phyloP scores from a whole-genome alignment of 2,888 invertebrate species.

The Myathropa florea region DNA sequence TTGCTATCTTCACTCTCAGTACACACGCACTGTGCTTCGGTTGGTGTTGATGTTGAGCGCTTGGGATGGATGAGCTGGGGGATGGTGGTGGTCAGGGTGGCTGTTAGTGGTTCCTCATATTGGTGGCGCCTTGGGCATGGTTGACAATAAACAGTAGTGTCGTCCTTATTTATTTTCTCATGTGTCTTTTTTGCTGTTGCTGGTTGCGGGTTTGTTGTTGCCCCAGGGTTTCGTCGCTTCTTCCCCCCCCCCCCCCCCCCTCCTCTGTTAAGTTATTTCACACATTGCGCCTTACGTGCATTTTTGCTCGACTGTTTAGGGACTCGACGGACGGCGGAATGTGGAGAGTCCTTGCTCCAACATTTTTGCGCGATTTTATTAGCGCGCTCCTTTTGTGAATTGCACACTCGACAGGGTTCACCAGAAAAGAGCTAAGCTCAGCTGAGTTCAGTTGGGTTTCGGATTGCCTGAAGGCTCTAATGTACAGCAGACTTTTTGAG shows the following conservation, averaged over 20 bases:
- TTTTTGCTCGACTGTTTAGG: neutral
- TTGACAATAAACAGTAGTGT: conserved; percentile 59
- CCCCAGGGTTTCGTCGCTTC: neutral
- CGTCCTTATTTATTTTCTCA: conserved; percentile 51
- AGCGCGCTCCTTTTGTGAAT: conserved; percentile 23
- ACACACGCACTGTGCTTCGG: neutral
- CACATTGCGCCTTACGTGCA: neutral
- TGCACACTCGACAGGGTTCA: conserved; percentile 17
- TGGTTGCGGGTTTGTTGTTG: neutral
- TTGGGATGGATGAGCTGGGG: neutral
- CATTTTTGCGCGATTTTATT: conserved; percentile 52
- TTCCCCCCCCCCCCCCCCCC: neutral
- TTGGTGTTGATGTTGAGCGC: neutral
- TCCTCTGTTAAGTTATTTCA: neutral
- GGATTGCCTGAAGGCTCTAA: conserved; percentile 5
- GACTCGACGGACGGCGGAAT: neutral
- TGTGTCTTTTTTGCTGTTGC: neutral
- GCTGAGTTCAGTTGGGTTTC: neutral
- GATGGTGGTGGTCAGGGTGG: neutral
- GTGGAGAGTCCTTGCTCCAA: neutral
- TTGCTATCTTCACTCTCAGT: neutral
- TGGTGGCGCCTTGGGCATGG: conserved; percentile 44
- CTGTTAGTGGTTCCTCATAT: conserved; percentile 20
- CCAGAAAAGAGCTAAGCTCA: neutral
- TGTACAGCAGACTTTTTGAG: neutral